Percentiles rank a stretch among this genome's conserved stretches.
Conservation (phyloP, 2,113 vertebrate species). For the Addax nasomaculatus region DNA sequence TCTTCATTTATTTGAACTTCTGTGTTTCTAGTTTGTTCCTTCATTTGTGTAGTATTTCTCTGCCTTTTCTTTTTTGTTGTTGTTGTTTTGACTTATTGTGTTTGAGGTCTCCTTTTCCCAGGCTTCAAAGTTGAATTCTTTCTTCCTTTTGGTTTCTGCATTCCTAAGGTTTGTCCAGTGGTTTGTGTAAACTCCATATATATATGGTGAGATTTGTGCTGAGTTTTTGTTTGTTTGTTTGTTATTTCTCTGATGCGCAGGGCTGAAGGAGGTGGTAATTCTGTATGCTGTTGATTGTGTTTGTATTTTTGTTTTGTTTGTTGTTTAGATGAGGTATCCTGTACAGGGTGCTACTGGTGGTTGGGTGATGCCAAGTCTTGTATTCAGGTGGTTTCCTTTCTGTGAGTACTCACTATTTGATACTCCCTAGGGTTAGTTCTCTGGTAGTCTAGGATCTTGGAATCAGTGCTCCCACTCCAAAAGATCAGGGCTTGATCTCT, state of each 20-base stretch:
- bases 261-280: background rate
- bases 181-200: background rate
- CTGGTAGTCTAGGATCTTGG: background rate
- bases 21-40: background rate
- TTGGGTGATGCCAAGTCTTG: background rate
- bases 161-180: background rate
- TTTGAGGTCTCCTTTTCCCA: background rate
- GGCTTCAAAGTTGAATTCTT: background rate
- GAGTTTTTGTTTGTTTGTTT: background rate
- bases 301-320: background rate
- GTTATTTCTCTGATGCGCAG: background rate
- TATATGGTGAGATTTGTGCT: background rate
- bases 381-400: background rate
- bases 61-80: background rate
- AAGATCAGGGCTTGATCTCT: background rate
- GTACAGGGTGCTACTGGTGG: background rate
- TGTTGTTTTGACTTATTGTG: background rate
- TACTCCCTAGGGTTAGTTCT: background rate
- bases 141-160: background rate
- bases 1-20: background rate
- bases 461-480: background rate
- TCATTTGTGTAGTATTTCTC: background rate
- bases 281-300: background rate
- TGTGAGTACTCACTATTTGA: background rate
- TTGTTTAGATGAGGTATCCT: background rate